phyloP scores from a whole-genome alignment of 2,888 invertebrate species.

The Abscondita cerata region DNA sequence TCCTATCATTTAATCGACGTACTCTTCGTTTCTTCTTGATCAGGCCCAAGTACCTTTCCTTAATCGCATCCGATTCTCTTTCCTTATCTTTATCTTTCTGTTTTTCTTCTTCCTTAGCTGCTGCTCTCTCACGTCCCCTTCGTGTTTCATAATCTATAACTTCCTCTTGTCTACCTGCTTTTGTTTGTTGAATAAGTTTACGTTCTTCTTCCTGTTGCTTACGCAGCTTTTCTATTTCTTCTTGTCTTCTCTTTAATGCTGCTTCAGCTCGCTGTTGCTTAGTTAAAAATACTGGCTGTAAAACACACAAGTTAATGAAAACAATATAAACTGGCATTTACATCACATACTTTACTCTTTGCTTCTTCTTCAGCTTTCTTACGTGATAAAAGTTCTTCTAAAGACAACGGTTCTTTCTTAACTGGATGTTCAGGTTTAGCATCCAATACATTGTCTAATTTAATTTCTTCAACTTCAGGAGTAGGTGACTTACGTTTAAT shows the following conservation, averaged over 20 bases:
- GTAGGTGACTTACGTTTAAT: conserved; percentile 53
- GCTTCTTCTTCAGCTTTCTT: conserved; percentile 96
- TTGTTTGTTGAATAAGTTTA: conserved; percentile 51
- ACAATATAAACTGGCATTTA: neutral
- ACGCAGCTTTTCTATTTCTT: conserved; percentile 84
- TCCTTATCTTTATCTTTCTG: conserved; percentile 84
- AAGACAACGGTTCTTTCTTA: conserved; percentile 87
- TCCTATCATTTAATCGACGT: conserved; percentile 93
- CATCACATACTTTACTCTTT: conserved; percentile 75
- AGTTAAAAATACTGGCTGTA: conserved; percentile 89
- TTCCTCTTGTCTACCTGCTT: conserved; percentile 49
- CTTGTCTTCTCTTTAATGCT: conserved; percentile 87
- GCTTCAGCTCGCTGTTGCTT: conserved; percentile 94
- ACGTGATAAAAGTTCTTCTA: conserved; percentile 94
- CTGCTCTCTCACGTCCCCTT: conserved; percentile 59
- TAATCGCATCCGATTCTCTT: conserved; percentile 93
- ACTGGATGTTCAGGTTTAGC: conserved; percentile 45
- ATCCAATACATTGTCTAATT: conserved; percentile 41
- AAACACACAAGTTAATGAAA: too few relatives aligned
- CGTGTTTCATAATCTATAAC: conserved; percentile 50
- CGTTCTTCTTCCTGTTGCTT: conserved; percentile 73
- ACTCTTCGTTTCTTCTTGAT: conserved; percentile 93
- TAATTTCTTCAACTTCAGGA: conserved; percentile 57
- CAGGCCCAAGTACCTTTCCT: conserved; percentile 93
- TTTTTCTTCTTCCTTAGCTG: conserved; percentile 62